These are phyloP conservation scores for Acropora yongei DNA, from an alignment of 64 coral and sea anemone species.

Conservation along the genomic window DNA sequence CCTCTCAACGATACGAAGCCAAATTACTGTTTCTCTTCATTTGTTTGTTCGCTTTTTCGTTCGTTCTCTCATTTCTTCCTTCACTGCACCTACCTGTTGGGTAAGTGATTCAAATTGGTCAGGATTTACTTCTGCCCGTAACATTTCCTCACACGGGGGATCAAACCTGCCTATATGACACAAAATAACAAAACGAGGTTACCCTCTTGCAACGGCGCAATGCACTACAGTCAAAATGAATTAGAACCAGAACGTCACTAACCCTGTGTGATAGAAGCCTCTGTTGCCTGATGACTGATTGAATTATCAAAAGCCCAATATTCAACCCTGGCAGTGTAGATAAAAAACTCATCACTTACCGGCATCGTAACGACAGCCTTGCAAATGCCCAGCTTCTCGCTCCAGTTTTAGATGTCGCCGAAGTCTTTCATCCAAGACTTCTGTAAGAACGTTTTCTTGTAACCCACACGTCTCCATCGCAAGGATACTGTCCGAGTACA, in stretches of 20 bases:
- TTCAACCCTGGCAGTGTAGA: too few relatives aligned
- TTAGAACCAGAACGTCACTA: too few relatives aligned
- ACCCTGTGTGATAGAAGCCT: too few relatives aligned
- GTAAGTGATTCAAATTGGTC: constrained; percentile 23
- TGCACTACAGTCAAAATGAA: too few relatives aligned
- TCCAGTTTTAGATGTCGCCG: constrained; percentile 40
- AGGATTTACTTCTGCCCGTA: background rate
- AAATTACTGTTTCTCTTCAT: background rate
- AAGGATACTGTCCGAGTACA: constrained; percentile 76
- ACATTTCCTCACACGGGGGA: constrained; percentile 33
- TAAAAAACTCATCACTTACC: background rate
- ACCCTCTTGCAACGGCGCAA: too few relatives aligned
- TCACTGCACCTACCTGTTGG: background rate
- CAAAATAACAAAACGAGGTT: background rate
- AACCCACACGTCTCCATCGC: constrained; percentile 77
- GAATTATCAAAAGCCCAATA: too few relatives aligned
- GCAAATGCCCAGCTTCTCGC: constrained; percentile 26
- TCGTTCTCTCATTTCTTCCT: background rate
- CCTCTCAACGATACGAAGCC: background rate
- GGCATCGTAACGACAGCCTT: background rate
- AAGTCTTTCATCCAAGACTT: constrained; percentile 41
- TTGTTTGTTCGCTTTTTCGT: too few relatives aligned
- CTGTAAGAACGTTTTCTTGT: constrained; percentile 43
- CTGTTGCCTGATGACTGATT: too few relatives aligned
- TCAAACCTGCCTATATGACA: background rate